Percentiles rank a stretch among this genome's conserved stretches.
phyloP scores from a whole-genome alignment of 2,888 invertebrate genomes.

The Parasteatoda lunata region DNA sequence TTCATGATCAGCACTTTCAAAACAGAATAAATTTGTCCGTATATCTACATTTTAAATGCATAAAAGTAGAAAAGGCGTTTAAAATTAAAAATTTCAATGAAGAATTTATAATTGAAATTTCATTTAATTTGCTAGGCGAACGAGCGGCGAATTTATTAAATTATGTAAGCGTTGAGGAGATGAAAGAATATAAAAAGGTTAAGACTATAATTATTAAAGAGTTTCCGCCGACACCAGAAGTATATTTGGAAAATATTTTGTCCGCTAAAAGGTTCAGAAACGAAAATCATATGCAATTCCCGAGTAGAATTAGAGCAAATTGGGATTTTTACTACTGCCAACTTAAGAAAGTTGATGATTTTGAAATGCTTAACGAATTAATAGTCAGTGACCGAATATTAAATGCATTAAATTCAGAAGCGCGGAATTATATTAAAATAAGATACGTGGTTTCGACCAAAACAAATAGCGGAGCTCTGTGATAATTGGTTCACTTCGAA shows the following conservation, averaged over 20 bases:
- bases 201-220: conserved; percentile 9
- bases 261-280: not conserved
- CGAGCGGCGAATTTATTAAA: conserved; percentile 6
- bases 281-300: conserved; percentile 20
- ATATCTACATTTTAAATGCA: too few relatives aligned
- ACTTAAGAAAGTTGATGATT: not conserved
- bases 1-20: too few relatives aligned
- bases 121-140: conserved; percentile 20
- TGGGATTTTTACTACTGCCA: conserved; percentile 20
- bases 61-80: conserved; percentile 21
- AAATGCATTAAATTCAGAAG: conserved; percentile 9
- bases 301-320: not conserved
- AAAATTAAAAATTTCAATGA: conserved; percentile 12
- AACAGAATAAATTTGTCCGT: too few relatives aligned
- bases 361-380: conserved; percentile 14
- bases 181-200: conserved; percentile 10
- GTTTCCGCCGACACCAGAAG: conserved; percentile 11
- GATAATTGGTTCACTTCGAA: too few relatives aligned
- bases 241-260: conserved; percentile 11
- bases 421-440: conserved; percentile 2
- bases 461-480: not conserved
- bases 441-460: conserved; percentile 9
- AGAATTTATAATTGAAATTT: conserved; percentile 15
- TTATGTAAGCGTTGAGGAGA: not conserved
- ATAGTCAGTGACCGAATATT: conserved; percentile 14